These are phyloP conservation scores for Pardosa pseudoannulata DNA, from an alignment of 2,888 invertebrate species.

Conservation along the genomic window DNA sequence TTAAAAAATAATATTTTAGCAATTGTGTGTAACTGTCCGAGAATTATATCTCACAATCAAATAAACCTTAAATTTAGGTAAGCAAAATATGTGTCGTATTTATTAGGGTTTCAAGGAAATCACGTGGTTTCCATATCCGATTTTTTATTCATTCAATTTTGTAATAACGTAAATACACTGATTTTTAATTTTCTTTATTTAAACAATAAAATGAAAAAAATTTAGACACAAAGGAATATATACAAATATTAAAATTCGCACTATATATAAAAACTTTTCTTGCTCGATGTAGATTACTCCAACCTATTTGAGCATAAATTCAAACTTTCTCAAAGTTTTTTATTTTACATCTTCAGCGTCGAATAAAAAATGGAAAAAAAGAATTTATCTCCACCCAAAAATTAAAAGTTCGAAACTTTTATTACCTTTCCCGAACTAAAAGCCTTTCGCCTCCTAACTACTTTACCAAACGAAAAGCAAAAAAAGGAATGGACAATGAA, in stretches of 20 bases:
- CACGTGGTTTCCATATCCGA: too few species aligned
- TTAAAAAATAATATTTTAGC: too few species aligned
- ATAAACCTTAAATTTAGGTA: too few species aligned
- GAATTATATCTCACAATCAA: too few species aligned
- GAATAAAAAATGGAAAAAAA: not conserved
- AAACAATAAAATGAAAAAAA: too few species aligned
- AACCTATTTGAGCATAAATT: slow-evolving; percentile 5
- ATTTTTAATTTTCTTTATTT: too few species aligned
- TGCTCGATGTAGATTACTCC: not conserved
- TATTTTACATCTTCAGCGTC: not conserved
- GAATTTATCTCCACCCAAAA: not conserved
- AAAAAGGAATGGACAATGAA: slow-evolving; percentile 30
- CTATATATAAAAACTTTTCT: not conserved
- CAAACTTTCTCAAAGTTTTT: not conserved
- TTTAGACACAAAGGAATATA: too few species aligned
- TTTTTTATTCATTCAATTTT: too few species aligned
- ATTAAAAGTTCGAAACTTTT: slow-evolving; percentile 33
- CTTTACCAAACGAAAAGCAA: not conserved
- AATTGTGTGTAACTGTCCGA: too few species aligned
- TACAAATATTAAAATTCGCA: not conserved
- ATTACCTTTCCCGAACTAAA: slow-evolving; percentile 2
- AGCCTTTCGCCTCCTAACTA: slow-evolving; percentile 9
- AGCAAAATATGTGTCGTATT: too few species aligned
- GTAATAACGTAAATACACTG: too few species aligned
- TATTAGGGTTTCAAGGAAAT: too few species aligned